Evolutionary conservation across 2,797 vertebrate genomes (phyloP), one percentile per base, ranked within the genome.

Genomic region (Eulemur rubriventer): DNA sequence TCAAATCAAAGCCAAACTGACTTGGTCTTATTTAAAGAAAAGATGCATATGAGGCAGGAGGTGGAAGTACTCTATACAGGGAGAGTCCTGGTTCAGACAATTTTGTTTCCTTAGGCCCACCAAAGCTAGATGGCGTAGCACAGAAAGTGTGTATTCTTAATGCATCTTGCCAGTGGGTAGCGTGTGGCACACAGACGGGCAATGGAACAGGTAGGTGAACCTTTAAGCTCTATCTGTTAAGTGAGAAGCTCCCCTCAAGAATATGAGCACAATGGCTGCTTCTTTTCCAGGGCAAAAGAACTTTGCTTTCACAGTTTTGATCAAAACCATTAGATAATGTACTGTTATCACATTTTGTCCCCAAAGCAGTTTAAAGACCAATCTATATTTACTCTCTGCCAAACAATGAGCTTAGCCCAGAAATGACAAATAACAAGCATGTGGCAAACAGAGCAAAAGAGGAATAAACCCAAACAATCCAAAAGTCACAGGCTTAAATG

Each of bases 11-110:
- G 46, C 18, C 48, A 80, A 57, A 76, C 0, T 59, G 50, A 73
- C 73, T 33, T 88, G 76, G 33, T 76, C 57, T 92, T 83, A 85
- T 70, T 83, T 67, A 73, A 86, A 90, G 59, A 48, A 92, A 85
- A 76, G 24, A 65, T 35, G 38, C 38, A 50, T 35, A 52, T 46
- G 46, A 79, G 26, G 38, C n/a, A 65, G 55, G 43, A 93, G 28
- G 8, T 73, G 43, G 46, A 78, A 35, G 50, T 28, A 17, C 14
- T 59, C 22, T 3, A 59, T n/a, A 9, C 33, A 75, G 28, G 48
- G 24, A n/a, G 63, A 65, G 38, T 70, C 50, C 33, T 59, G 70
- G n/a, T 30, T 28, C 79, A 65, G 22, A 35, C 22, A 82, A 28
- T 18, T 50, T 41, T 70, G 59, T 67, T 61, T 84, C 43, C 43